Evolutionary conservation across 2,888 invertebrate species (phyloP), one percentile per base, ranked within the genome.

Genomic region (Polydrusus tereticollis): DNA sequence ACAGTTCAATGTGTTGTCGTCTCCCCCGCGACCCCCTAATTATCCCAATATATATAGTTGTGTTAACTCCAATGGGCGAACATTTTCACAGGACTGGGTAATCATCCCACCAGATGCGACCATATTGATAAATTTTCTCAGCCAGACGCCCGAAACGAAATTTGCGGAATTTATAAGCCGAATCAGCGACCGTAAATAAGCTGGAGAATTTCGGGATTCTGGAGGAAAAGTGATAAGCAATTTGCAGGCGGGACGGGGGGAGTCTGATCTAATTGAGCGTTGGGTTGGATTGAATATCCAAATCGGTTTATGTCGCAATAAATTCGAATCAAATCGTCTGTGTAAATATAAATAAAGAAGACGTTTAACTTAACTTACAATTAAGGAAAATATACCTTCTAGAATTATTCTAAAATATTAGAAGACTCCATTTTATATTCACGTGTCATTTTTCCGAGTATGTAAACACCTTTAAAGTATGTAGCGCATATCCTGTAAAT

Each of bases 151-250:
- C 26, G 43, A 57, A 57, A 66, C 57, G 57, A 66, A 66, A 55
- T 57, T 57, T 65, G 65, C 38, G 55, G 41, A 57, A 65, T 50
- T 66, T 66, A 66, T 57, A 66, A 29, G 52, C 66, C 23, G 55
- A 65, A 66, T 66, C 66, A 43, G 57, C 57, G 23, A 41, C 55
- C 57, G 66, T 55, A 66, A 57, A 66, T 66, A 66, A 66, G 66
- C 66, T 57, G 66, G 55, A 66, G 52, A 52, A 55, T 55, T 65
- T 52, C 55, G 38, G 66, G 66, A 66, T 43, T 23, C 66, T 57
- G 57, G 21, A 41, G 41, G 55, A 57, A 43, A 55, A 66, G 57
- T 57, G 66, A 66, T 66, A 66, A 66, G 66, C 66, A 66, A 66
- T 66, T 66, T 66, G 57, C 66, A 29, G 43, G 12, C 26, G 20